Conservation (phyloP, 2,888 invertebrate genomes). For the Parthenolecanium corni region DNA sequence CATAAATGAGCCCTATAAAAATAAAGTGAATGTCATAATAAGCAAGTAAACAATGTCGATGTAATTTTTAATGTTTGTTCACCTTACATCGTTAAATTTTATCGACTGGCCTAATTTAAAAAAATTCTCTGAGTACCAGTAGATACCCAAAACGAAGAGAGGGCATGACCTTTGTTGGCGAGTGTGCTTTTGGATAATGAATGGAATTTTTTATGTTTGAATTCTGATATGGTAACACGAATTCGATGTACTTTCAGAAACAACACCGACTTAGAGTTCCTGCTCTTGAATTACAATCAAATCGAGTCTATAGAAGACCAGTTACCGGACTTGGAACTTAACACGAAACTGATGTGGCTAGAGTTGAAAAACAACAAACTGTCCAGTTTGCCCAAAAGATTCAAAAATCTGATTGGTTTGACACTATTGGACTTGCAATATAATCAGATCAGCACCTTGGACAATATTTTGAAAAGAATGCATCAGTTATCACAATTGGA, state of each 20-base stretch:
- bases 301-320: slow-evolving; percentile 62
- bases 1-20: too few species aligned
- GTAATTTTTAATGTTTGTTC: too few species aligned
- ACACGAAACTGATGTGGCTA: slow-evolving; percentile 53
- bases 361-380: slow-evolving; percentile 64
- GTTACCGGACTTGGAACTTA: slow-evolving; percentile 49
- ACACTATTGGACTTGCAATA: slow-evolving; percentile 60
- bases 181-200: too few species aligned
- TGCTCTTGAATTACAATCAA: slow-evolving; percentile 66
- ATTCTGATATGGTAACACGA: too few species aligned
- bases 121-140: too few species aligned
- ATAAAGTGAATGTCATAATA: too few species aligned
- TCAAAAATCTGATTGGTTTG: slow-evolving; percentile 55
- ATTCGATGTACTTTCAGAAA: slow-evolving; percentile 44
- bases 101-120: too few species aligned
- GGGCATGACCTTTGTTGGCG: too few species aligned
- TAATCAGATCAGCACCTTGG: slow-evolving; percentile 57
- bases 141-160: too few species aligned
- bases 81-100: too few species aligned
- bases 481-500: slow-evolving; percentile 53
- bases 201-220: too few species aligned
- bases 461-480: slow-evolving; percentile 59
- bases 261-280: slow-evolving; percentile 59
- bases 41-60: too few species aligned
- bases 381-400: slow-evolving; percentile 56